Conservation (phyloP, 2,113 vertebrate species). For the Stigmatopora nigra region DNA sequence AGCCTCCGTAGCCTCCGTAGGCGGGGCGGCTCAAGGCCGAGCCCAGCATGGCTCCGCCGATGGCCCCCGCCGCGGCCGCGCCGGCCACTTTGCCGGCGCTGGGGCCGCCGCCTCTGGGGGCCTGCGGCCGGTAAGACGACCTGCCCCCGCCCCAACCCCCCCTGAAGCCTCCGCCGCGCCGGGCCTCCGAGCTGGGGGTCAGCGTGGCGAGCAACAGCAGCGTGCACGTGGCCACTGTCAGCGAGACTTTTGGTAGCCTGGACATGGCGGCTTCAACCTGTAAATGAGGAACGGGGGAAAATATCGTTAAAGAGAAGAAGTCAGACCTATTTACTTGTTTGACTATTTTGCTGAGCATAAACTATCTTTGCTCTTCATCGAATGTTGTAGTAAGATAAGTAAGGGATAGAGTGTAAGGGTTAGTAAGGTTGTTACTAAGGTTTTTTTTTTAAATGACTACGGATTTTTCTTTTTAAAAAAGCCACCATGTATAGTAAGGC, state of each 20-base stretch:
- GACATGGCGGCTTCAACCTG: conserved; percentile 28
- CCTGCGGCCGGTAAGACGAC: conserved; percentile 33
- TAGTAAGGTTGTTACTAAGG: too few relatives aligned
- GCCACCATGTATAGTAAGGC: too few relatives aligned
- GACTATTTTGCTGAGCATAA: too few relatives aligned
- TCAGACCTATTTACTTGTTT: too few relatives aligned
- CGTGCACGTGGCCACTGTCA: conserved; percentile 42
- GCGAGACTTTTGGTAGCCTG: conserved; percentile 17
- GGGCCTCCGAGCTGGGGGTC: conserved; percentile 47
- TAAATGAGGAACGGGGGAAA: background rate
- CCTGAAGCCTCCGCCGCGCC: conserved; percentile 29
- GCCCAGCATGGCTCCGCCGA: conserved; percentile 65
- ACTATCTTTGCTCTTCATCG: too few relatives aligned
- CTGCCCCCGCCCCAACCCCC: conserved; percentile 32
- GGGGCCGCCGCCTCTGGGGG: conserved; percentile 51
- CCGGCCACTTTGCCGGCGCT: conserved; percentile 65
- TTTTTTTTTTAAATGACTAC: too few relatives aligned
- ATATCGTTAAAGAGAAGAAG: too few relatives aligned
- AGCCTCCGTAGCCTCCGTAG: conserved; percentile 43
- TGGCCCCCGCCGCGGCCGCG: conserved; percentile 65
- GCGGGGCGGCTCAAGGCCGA: conserved; percentile 65
- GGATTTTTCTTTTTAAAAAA: too few relatives aligned
- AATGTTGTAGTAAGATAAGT: too few relatives aligned
- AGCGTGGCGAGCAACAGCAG: conserved; percentile 49
- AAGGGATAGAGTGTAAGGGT: too few relatives aligned